phyloP scores from a whole-genome alignment of 2,888 invertebrate genomes.

The Pemphredon lugubris region DNA sequence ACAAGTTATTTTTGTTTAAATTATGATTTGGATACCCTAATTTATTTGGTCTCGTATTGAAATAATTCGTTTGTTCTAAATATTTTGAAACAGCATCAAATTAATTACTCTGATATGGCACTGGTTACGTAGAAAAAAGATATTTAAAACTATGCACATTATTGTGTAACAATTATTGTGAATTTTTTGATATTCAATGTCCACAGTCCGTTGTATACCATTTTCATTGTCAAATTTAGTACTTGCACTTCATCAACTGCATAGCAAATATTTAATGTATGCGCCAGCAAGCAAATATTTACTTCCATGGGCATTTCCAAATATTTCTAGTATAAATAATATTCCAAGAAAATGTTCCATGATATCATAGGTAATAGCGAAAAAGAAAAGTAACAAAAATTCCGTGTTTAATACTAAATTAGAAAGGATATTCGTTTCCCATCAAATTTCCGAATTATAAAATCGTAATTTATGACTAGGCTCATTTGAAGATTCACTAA shows the following conservation, averaged over 20 bases:
- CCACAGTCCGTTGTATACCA: too few relatives aligned
- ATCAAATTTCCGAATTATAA: neutral
- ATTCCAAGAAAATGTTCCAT: neutral
- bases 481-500: constrained; percentile 7
- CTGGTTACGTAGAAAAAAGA: too few relatives aligned
- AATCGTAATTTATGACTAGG: constrained; percentile 26
- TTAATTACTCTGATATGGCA: neutral
- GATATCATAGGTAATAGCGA: neutral
- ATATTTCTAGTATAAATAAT: neutral
- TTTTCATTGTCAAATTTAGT: too few relatives aligned
- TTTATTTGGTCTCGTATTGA: neutral
- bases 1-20: neutral
- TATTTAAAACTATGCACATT: too few relatives aligned
- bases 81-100: neutral
- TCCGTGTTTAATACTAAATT: neutral
- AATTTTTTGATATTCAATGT: too few relatives aligned
- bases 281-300: neutral
- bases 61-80: neutral
- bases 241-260: constrained; percentile 1
- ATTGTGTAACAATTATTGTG: too few relatives aligned
- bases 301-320: neutral
- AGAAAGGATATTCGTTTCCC: neutral
- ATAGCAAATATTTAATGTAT: constrained; percentile 8
- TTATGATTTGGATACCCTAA: neutral
- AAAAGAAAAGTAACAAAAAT: neutral